These are phyloP conservation scores for Eleutherodactylus coqui DNA, from an alignment of 2,797 vertebrate species.

Conservation along the genomic window DNA sequence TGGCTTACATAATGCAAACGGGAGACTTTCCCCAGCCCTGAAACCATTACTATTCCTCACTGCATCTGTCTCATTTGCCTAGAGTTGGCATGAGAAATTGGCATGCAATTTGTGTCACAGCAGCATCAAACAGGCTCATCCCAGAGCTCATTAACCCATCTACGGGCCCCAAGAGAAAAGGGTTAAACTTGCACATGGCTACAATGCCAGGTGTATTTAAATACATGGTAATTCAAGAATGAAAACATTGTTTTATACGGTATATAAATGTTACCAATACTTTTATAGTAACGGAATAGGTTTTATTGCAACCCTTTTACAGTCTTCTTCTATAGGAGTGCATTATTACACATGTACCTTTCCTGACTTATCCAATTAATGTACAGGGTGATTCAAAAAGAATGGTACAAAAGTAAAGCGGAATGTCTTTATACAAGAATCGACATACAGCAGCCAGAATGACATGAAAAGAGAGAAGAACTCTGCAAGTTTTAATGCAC, in stretches of 20 bases:
- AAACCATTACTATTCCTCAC: conserved; percentile 26
- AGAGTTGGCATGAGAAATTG: conserved; percentile 60
- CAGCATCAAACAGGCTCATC: conserved; percentile 26
- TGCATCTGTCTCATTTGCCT: conserved; percentile 23
- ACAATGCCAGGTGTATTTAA: background rate
- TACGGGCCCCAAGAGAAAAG: background rate
- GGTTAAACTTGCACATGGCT: conserved; percentile 16
- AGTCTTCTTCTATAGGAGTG: background rate
- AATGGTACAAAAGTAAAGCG: too few relatives aligned
- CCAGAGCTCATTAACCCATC: conserved; percentile 49
- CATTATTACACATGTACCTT: background rate
- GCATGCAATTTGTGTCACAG: conserved; percentile 62
- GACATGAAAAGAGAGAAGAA: too few relatives aligned
- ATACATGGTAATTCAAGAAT: background rate
- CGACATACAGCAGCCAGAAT: too few relatives aligned
- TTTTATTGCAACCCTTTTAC: background rate
- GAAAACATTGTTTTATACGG: background rate
- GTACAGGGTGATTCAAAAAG: too few relatives aligned
- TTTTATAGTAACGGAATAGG: background rate
- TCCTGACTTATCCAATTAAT: background rate
- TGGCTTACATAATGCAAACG: conserved; percentile 1
- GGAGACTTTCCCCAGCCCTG: background rate
- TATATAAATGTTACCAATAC: background rate
- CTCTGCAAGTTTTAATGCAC: too few relatives aligned
- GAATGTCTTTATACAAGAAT: too few relatives aligned